These are phyloP conservation scores for Andrena minutula DNA, from an alignment of 2,888 invertebrate genomes.

Conservation along the genomic window DNA sequence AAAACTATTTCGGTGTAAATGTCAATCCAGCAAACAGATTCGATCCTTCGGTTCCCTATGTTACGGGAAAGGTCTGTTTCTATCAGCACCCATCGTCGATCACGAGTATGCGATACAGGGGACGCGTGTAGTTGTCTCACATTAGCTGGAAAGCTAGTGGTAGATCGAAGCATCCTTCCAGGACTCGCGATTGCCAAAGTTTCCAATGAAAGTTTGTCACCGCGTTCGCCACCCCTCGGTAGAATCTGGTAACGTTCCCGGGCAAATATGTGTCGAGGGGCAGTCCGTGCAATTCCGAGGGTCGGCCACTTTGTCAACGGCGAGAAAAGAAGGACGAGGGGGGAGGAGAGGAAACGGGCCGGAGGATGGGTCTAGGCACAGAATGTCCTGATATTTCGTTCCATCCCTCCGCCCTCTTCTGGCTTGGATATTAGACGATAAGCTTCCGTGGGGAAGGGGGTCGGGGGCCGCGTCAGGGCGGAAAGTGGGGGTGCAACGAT, in stretches of 20 bases:
- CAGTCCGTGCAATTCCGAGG: slow-evolving; percentile 51
- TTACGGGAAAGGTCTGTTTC: background rate
- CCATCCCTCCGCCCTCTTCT: background rate
- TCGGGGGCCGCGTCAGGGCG: slow-evolving; percentile 28
- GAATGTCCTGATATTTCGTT: slow-evolving; percentile 67
- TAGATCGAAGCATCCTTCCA: background rate
- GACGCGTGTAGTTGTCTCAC: background rate
- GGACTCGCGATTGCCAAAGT: slow-evolving; percentile 48
- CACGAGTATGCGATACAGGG: background rate
- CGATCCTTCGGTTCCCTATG: background rate
- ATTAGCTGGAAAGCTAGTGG: background rate
- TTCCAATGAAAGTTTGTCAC: slow-evolving; percentile 41
- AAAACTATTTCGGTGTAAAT: no score
- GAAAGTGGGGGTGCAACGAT: slow-evolving; percentile 41
- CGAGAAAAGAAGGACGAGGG: slow-evolving; percentile 19
- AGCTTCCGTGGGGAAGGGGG: slow-evolving; percentile 54
- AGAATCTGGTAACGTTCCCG: slow-evolving; percentile 14
- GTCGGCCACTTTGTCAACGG: slow-evolving; percentile 58
- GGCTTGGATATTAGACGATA: slow-evolving; percentile 76
- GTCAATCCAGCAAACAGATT: no score
- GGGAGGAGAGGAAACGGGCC: background rate
- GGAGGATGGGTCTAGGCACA: slow-evolving; percentile 44
- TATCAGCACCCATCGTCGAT: background rate
- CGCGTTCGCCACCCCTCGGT: slow-evolving; percentile 11
- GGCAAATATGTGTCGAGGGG: slow-evolving; percentile 40